Base-by-base conservation (phyloP, 2,113 vertebrate species). In the Neodontobutis hainanensis region DNA sequence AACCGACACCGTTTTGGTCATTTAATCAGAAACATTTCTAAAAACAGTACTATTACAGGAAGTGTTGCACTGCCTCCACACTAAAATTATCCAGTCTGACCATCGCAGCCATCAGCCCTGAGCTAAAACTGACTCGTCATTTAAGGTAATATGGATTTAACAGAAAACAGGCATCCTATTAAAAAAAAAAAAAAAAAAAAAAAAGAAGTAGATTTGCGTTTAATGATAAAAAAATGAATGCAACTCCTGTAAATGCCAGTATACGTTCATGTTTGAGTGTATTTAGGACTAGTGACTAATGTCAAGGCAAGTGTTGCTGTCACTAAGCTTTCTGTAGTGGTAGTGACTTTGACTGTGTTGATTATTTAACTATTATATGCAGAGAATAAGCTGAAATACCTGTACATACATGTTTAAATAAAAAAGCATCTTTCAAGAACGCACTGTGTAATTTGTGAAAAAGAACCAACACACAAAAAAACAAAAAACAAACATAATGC, bases 381-480 rank as follows among this genome's bases (percentile, higher is more conserved):
- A 90, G 82, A 87, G 77, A 66, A 89, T 74, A 59, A 87, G 60
- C 46, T 70, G 65, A 87, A 81, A 60, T 69, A 78, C 76, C 68
- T 92, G 90, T 90, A 90, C 74, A 92, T 92, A 90, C 2, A 81
- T 89, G 83, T 90, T 90, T 89, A 78, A 90, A 91, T 92, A 91
- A 92, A 91, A n/a, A 75, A 73, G 84, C 86, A 92, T 91, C 90
- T 92, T 92, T 92, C 89, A 88, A 77, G 80, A 89, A 77, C 43
- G 11, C 0, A 0, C 5, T 2, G 32, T 4, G 11, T 48, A 34
- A 57, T 61, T 44, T 1, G 19, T 35, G 27, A 67, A 1, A 42
- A 14, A 16, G 8, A 49, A 56, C 32, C n/a, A n/a, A n/a, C n/a
- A n/a, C n/a, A n/a, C n/a, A n/a, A n/a, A n/a, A 11, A 15, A 42